Evolutionary conservation across 1,140 invertebrate genomes (phyloP), one percentile per base, ranked within the genome.

Genomic region (Drosophila yakuba): DNA sequence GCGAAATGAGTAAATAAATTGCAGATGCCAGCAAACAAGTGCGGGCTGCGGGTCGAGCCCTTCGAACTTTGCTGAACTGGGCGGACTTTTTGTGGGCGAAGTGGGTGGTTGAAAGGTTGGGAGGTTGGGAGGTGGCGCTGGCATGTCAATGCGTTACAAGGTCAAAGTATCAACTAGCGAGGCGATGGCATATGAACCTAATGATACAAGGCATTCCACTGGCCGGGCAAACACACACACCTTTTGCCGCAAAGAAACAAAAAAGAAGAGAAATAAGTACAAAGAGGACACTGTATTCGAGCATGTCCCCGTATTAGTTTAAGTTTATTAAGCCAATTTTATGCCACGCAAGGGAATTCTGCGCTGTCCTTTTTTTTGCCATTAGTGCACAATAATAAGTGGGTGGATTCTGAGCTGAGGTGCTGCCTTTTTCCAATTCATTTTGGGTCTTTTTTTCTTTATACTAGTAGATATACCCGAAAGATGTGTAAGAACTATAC

Each of bases 261-360:
- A 38, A 36, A 28, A 62, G 17, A 60, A 43, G 23, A 41, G 58
- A 11, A 10, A 32, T 28, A 48, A 56, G 38, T 35, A 57, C 47
- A 56, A 47, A 68, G 54, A 76, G 62, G 52, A 58, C 56, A 76
- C 67, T 73, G 43, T 39, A 80, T 59, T 15, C 50, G 32, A 51
- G 50, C 44, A 61, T 80, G 78, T 69, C 28, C 55, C 44, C 59
- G 75, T 82, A 71, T 83, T 74, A 68, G 74, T 82, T 78, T 85
- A 74, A 71, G 73, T 80, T 81, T 74, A 77, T 79, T 85, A 80
- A 84, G 85, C 72, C 81, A 85, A 85, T 81, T 80, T 85, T 80
- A 80, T 85, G 77, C 74, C 67, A 61, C 72, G 41, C 73, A 64
- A 44, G 80, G 80, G 48, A 84, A 63, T 38, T 17, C 59, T 44